Evolutionary conservation across 2,797 vertebrate species (phyloP), one percentile per base, ranked within the genome.

Genomic region (Pipistrellus nathusii): DNA sequence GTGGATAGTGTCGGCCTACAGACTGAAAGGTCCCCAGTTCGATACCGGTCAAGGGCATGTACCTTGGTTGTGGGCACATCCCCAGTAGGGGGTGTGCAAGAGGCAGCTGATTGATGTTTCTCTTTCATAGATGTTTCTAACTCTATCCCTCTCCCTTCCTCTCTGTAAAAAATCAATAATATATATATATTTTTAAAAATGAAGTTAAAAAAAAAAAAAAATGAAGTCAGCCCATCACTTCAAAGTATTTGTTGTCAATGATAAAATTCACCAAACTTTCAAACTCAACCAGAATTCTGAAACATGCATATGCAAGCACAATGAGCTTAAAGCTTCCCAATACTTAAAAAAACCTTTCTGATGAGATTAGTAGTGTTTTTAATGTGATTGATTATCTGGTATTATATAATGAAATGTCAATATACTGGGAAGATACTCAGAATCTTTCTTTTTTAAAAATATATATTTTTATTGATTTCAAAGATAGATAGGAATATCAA

Each of bases 201-300:
- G 44, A 95, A 87, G 17, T 86, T 62, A 62, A 44, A 62, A 59
- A 62, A 62, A 62, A 25, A 59, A 59, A 59, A 62, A 62, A 94
- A 85, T 76, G 51, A 95, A 87, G 17, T 86, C n/a, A 93, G 59
- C 59, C 71, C 72, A 59, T 80, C 68, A 78, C 51, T 77, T 91
- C 10, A 57, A 95, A 55, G 12, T 69, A 86, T 81, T 41, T 88
- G 6, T 55, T 64, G 27, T 90, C 9, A 91, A 38, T 86, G 25
- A 95, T 72, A 93, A 91, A 93, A 92, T 85, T 73, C 41, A 78
- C 69, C 41, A 78, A 51, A 73, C 30, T 89, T 66, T 84, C 41
- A 94, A 93, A 91, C 32, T 88, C 8, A 77, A 86, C 53, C 13
- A 91, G 14, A 94, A 92, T 88, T 92, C 66, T 92, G 6, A 86